A percentile compares a stretch with the other conserved stretches of the same genome.
Evolutionary conservation across 2,888 invertebrate genomes (phyloP).

Genomic region (Lasioglossum pauxillum): DNA sequence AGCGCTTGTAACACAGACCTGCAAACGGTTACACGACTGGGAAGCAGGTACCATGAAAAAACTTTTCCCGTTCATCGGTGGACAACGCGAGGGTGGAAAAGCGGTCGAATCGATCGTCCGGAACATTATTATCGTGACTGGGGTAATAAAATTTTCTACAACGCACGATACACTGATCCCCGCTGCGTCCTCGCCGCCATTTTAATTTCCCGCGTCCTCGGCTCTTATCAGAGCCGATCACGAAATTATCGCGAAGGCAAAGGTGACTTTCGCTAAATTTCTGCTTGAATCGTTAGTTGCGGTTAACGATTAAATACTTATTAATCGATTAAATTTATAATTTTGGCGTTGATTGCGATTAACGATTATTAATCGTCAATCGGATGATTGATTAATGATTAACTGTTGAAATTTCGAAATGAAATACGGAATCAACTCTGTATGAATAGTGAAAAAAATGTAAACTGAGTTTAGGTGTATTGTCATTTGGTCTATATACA

Average conservation of each 20-base stretch:
- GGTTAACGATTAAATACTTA: no score
- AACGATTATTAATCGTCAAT: no score
- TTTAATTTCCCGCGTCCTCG: background rate
- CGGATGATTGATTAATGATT: no score
- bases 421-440: no score
- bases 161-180: background rate
- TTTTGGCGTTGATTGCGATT: no score
- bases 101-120: background rate
- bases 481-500: no score
- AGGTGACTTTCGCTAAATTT: background rate
- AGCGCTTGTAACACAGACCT: background rate
- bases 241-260: background rate
- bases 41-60: background rate
- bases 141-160: background rate
- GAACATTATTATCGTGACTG: background rate
- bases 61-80: background rate
- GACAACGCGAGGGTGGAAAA: background rate
- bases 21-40: background rate
- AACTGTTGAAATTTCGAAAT: no score
- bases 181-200: background rate
- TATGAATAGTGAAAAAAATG: no score
- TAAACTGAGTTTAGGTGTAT: no score
- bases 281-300: no score
- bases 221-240: background rate
- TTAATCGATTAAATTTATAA: no score